phyloP scores from a whole-genome alignment of 2,888 invertebrate genomes.

The Diarsia brunnea region DNA sequence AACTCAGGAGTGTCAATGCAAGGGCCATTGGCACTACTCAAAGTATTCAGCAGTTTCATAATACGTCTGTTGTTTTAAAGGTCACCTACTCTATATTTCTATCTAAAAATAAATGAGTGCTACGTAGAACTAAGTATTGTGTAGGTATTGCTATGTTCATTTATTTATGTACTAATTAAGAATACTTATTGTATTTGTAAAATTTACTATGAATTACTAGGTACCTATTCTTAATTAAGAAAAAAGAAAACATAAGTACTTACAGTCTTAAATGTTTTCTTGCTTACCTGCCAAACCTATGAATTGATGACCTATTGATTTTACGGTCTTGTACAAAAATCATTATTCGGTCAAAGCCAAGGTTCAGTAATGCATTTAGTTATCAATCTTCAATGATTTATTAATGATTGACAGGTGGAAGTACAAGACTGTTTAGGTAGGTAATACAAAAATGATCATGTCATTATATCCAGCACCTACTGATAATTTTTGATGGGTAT shows the following conservation, averaged over 20 bases:
- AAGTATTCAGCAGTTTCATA: background rate
- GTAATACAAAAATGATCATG: slow-evolving; percentile 25
- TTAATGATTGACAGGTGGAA: background rate
- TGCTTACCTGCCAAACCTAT: background rate
- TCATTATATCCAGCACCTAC: slow-evolving; percentile 3
- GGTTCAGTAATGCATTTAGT: background rate
- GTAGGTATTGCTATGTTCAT: background rate
- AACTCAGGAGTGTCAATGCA: slow-evolving; percentile 9
- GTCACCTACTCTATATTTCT: background rate
- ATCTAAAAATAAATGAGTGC: background rate
- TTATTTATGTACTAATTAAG: background rate
- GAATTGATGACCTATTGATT: background rate
- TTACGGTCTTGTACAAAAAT: background rate
- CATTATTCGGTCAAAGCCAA: background rate
- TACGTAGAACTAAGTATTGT: background rate
- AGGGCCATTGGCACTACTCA: slow-evolving; percentile 13
- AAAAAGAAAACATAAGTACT: too few relatives aligned
- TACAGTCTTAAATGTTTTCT: too few relatives aligned
- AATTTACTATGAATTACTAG: too few relatives aligned
- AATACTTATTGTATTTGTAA: too few relatives aligned
- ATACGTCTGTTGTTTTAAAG: slow-evolving; percentile 1
- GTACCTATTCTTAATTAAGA: background rate
- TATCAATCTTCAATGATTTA: background rate
- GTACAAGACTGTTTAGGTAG: background rate
- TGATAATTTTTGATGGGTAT: slow-evolving; percentile 27